Conservation (phyloP, 2,888 invertebrate species). For the Latheticus oryzae region DNA sequence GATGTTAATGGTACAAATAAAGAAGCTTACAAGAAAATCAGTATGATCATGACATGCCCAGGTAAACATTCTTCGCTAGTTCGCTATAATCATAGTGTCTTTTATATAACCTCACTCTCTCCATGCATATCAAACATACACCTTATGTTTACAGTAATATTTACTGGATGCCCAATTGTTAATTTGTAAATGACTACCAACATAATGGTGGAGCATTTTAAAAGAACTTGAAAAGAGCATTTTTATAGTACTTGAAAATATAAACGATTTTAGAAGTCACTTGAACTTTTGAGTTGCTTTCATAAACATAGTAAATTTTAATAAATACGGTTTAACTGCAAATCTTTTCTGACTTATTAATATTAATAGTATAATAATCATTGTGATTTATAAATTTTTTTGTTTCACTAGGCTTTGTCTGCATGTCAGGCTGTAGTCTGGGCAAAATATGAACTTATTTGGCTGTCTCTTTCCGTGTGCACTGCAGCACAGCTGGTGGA, state of each 20-base stretch:
- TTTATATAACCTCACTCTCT: constrained; percentile 43
- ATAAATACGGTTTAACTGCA: background rate
- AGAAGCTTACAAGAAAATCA: constrained; percentile 44
- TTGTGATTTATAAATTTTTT: constrained; percentile 4
- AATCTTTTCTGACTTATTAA: too few relatives aligned
- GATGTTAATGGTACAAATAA: constrained; percentile 45
- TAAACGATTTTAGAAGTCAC: too few relatives aligned
- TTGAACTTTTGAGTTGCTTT: too few relatives aligned
- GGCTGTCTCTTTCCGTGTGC: constrained; percentile 71
- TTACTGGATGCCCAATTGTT: constrained; percentile 5
- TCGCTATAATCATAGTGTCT: too few relatives aligned
- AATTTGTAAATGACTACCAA: too few relatives aligned
- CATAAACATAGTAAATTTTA: too few relatives aligned
- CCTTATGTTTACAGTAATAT: constrained; percentile 21
- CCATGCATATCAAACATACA: constrained; percentile 15
- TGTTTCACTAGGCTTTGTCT: constrained; percentile 61
- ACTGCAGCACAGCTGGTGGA: constrained; percentile 69
- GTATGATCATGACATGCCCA: constrained; percentile 62
- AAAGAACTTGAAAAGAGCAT: too few relatives aligned
- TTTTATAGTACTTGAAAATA: too few relatives aligned
- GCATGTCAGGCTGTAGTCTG: constrained; percentile 69
- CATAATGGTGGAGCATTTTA: too few relatives aligned
- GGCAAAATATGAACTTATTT: constrained; percentile 72
- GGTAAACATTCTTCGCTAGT: constrained; percentile 58
- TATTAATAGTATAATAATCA: too few relatives aligned